phyloP scores from a whole-genome alignment of 2,888 invertebrate species.

The Tuberolachnus salignus region DNA sequence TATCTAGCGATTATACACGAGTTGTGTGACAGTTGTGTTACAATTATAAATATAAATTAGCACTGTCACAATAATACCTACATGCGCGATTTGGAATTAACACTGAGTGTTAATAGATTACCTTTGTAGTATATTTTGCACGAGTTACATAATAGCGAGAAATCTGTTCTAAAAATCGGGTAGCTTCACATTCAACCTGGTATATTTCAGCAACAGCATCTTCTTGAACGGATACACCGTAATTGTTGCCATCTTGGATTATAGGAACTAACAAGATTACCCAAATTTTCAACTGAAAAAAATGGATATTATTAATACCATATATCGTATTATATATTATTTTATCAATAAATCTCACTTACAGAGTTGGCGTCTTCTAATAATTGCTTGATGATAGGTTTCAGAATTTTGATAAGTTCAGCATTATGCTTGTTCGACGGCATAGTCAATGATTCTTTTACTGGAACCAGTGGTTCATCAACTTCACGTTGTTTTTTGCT shows the following conservation, averaged over 20 bases:
- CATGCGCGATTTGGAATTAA: no score
- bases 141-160: slow-evolving; percentile 92
- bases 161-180: slow-evolving; percentile 97
- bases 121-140: slow-evolving; percentile 74
- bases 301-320: no score
- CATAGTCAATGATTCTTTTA: slow-evolving; percentile 71
- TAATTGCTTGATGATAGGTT: slow-evolving; percentile 91
- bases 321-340: not conserved
- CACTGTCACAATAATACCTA: no score
- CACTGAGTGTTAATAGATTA: no score
- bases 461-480: slow-evolving; percentile 20
- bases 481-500: slow-evolving; percentile 38
- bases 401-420: slow-evolving; percentile 88
- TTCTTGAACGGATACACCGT: slow-evolving; percentile 98
- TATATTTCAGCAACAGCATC: slow-evolving; percentile 97
- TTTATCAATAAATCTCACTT: slow-evolving; percentile 62
- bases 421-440: slow-evolving; percentile 86
- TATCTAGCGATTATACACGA: no score
- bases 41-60: no score
- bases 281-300: slow-evolving; percentile 92
- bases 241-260: slow-evolving; percentile 99
- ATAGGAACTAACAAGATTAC: slow-evolving; percentile 98
- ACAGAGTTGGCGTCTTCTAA: slow-evolving; percentile 95
- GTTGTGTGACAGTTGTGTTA: no score
- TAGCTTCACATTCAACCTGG: slow-evolving; percentile 95